phyloP scores from a whole-genome alignment of 2,888 invertebrate genomes.

The Thysanoteuthis rhombus region DNA sequence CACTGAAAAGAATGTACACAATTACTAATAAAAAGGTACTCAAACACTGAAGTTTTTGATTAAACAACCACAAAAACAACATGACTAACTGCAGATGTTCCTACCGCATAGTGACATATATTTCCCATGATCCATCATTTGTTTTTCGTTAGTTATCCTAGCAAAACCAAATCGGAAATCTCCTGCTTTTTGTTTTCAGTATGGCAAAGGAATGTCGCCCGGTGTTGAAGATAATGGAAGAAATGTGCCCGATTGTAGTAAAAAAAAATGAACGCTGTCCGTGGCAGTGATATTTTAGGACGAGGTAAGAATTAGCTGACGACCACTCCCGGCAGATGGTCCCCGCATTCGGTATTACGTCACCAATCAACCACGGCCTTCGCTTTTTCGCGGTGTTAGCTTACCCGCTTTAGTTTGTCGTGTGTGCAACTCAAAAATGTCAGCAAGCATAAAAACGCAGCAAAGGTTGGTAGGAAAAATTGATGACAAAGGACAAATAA shows the following conservation, averaged over 20 bases:
- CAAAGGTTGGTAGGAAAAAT: background rate
- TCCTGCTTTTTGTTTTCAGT: background rate
- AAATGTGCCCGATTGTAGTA: background rate
- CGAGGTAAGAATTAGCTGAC: background rate
- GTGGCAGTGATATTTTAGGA: background rate
- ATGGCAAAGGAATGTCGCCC: background rate
- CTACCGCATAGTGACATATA: background rate
- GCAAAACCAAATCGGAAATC: background rate
- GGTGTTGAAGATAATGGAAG: background rate
- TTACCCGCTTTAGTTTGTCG: background rate
- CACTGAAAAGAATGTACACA: background rate
- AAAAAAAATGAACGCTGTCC: background rate
- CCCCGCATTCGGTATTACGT: background rate
- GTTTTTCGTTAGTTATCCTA: background rate
- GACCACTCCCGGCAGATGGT: background rate
- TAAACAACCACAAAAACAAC: background rate
- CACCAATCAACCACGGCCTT: background rate
- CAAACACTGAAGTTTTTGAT: background rate
- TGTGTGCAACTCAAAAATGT: background rate
- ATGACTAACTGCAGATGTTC: background rate
- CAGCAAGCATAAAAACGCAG: background rate
- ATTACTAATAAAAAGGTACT: background rate
- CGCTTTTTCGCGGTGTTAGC: background rate
- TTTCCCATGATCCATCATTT: background rate
- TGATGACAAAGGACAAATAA: too few species aligned